These are phyloP conservation scores for Hafferia zeledoni DNA, from an alignment of 2,797 vertebrate genomes.

Conservation along the genomic window DNA sequence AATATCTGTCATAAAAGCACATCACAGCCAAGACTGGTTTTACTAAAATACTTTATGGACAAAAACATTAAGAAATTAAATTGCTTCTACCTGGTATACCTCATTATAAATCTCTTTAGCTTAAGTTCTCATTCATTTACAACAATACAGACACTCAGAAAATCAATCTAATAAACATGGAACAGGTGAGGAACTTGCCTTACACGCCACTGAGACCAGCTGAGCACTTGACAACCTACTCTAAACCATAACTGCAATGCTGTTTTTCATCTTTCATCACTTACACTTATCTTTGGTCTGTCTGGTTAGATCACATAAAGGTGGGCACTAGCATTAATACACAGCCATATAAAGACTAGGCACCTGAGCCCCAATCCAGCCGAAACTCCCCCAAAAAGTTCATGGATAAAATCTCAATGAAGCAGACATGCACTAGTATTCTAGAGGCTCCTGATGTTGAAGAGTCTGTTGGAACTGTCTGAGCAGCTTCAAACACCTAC, in stretches of 20 bases:
- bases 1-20: not conserved
- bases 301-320: not conserved
- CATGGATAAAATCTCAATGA: not conserved
- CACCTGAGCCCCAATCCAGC: fast-evolving
- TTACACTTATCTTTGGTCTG: not conserved
- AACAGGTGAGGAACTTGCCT: not conserved
- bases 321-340: not conserved
- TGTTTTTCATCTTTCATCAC: not conserved
- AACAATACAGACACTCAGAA: not conserved
- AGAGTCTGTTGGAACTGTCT: not conserved
- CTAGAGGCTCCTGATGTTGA: not conserved
- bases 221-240: not conserved
- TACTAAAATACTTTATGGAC: not conserved
- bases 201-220: not conserved
- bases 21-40: not conserved
- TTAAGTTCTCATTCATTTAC: not conserved
- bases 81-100: not conserved
- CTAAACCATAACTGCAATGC: not conserved
- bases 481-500: not conserved
- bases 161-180: not conserved
- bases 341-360: not conserved
- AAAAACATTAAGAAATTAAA: not conserved
- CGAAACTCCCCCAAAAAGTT: not conserved
- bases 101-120: not conserved
- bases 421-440: fast-evolving